Evolutionary conservation across 2,113 vertebrate species (phyloP).

Genomic region (Mesocricetus auratus): DNA sequence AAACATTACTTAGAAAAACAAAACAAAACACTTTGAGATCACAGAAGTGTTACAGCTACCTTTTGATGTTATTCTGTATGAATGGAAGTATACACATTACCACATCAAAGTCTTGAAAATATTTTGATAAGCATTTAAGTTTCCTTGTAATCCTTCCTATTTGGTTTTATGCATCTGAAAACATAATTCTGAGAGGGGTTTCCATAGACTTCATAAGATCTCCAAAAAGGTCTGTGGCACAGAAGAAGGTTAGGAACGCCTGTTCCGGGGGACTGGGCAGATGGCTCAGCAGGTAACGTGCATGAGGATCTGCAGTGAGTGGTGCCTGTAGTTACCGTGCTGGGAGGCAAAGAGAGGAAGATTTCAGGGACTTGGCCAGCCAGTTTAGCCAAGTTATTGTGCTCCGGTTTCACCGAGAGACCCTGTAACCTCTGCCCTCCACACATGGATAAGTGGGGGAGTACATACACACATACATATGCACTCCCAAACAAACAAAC

Average conservation of each 20-base stretch:
- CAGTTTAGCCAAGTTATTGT: not conserved
- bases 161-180: constrained; percentile 32
- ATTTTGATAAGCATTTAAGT: not conserved
- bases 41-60: not conserved
- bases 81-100: not conserved
- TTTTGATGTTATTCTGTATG: not conserved
- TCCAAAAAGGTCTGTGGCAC: not conserved
- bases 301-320: not conserved
- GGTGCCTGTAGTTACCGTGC: not conserved
- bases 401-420: not conserved
- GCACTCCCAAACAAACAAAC: not conserved
- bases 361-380: not conserved
- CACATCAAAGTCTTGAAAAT: not conserved
- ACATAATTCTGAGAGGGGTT: not conserved
- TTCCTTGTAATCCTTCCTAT: not conserved
- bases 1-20: not conserved
- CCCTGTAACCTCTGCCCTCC: not conserved
- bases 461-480: not conserved
- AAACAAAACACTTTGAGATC: not conserved
- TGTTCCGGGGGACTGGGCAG: not conserved
- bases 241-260: not conserved
- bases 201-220: not conserved
- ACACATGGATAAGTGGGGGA: not conserved
- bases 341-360: not conserved
- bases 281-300: not conserved